phyloP scores from a whole-genome alignment of 2,113 vertebrate species.

The Camelus bactrianus region DNA sequence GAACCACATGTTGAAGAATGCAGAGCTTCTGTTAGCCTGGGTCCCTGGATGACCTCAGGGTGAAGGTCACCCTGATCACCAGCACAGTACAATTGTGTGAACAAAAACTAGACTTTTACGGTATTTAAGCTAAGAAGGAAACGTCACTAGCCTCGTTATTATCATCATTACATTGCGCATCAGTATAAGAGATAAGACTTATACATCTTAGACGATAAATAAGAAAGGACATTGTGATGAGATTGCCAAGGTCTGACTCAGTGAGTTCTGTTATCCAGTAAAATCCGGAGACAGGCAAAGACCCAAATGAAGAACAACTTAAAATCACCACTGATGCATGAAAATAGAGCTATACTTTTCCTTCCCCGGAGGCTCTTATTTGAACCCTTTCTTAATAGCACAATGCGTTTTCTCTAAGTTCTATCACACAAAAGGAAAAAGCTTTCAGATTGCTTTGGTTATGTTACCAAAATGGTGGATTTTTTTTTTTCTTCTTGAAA shows the following conservation, averaged over 20 bases:
- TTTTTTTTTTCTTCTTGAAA: conserved; percentile 48
- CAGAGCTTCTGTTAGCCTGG: background rate
- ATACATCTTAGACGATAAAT: conserved; percentile 39
- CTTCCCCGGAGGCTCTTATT: background rate
- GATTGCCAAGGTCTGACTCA: conserved; percentile 70
- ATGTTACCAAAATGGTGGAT: background rate
- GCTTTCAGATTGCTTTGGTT: conserved; percentile 47
- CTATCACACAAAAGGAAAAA: conserved; percentile 45
- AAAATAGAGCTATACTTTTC: background rate
- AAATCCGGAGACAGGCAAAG: conserved; percentile 34
- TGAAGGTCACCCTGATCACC: background rate
- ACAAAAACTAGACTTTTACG: background rate
- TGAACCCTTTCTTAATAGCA: conserved; percentile 53
- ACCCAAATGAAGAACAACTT: conserved; percentile 54
- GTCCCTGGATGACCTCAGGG: background rate
- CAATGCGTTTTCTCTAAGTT: conserved; percentile 58
- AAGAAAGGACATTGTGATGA: background rate
- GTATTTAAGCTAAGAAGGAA: conserved; percentile 37
- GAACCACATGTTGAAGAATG: accelerated
- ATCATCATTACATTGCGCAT: conserved; percentile 8
- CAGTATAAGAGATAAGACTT: conserved; percentile 33
- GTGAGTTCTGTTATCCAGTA: conserved; percentile 47
- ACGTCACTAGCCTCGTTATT: conserved; percentile 32
- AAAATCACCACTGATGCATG: conserved; percentile 49
- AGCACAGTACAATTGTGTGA: background rate